Percentiles rank a stretch among this genome's conserved stretches.
Evolutionary conservation across 1,140 invertebrate species (phyloP).

Genomic region (Bombus affinis): DNA sequence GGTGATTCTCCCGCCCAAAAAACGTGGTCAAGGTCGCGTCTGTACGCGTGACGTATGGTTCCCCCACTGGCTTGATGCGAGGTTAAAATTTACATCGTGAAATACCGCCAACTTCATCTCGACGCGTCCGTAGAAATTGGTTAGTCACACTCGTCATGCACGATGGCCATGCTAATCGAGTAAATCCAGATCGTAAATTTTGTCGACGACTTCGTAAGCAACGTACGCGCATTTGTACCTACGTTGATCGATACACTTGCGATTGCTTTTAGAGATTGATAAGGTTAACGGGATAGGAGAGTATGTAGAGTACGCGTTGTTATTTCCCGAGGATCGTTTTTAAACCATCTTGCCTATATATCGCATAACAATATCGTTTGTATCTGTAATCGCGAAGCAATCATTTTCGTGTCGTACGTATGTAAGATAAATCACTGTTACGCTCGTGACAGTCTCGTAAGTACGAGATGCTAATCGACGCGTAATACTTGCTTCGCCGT

Average conservation of each 20-base stretch:
- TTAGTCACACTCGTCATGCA: slow-evolving; percentile 68
- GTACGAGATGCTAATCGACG: slow-evolving; percentile 30
- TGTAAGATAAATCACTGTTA: slow-evolving; percentile 28
- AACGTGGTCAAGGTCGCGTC: slow-evolving; percentile 67
- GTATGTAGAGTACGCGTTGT: background rate
- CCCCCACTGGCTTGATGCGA: slow-evolving; percentile 35
- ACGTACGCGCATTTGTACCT: background rate
- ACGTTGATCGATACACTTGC: background rate
- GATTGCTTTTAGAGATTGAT: background rate
- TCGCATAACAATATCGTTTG: slow-evolving; percentile 24
- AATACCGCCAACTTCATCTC: slow-evolving; percentile 57
- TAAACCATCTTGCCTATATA: background rate
- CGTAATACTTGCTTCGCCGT: background rate
- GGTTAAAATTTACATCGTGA: slow-evolving; percentile 67
- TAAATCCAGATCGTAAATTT: slow-evolving; percentile 69
- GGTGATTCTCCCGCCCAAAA: slow-evolving; percentile 57
- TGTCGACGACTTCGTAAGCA: slow-evolving; percentile 49
- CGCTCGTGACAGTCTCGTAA: slow-evolving; percentile 22
- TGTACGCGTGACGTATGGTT: slow-evolving; percentile 59
- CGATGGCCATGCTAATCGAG: slow-evolving; percentile 45
- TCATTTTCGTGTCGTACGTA: slow-evolving; percentile 4
- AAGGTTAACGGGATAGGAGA: background rate
- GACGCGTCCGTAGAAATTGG: slow-evolving; percentile 61
- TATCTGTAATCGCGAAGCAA: slow-evolving; percentile 20
- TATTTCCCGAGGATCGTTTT: background rate